Percentiles rank a stretch among this genome's conserved stretches.
These are phyloP conservation scores for Bombylius discolor DNA, from an alignment of 2,888 invertebrate genomes.

Conservation along the genomic window DNA sequence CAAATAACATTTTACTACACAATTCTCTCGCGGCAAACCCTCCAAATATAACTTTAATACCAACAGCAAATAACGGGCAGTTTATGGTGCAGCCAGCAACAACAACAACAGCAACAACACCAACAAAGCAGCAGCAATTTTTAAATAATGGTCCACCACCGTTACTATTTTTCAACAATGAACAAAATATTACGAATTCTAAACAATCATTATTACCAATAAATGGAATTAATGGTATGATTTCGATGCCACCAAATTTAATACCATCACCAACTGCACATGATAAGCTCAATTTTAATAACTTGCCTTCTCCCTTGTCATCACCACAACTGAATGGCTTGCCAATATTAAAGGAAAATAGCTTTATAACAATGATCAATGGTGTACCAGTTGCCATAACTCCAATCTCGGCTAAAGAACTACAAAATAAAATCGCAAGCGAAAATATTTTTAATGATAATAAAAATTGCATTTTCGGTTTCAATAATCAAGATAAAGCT, in stretches of 20 bases:
- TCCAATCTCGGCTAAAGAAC: neutral
- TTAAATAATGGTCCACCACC: slow-evolving; percentile 22
- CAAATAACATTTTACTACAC: neutral
- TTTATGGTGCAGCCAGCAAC: neutral
- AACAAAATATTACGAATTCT: neutral
- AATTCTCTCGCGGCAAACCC: neutral
- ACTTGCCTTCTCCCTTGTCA: neutral
- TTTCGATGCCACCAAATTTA: neutral
- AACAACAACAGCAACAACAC: slow-evolving; percentile 9
- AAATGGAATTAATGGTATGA: neutral
- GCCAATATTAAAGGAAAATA: neutral
- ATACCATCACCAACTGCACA: neutral
- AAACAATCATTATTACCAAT: neutral
- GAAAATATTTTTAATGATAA: too few species aligned
- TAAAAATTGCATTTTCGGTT: too few species aligned
- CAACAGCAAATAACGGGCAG: neutral
- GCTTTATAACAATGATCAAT: neutral
- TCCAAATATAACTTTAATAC: neutral
- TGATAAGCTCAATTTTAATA: too few species aligned
- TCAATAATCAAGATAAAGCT: too few species aligned
- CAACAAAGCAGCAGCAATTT: slow-evolving; percentile 20
- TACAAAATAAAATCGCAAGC: neutral
- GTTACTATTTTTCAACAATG: neutral
- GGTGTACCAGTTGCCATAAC: neutral
- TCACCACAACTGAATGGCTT: neutral